These are phyloP conservation scores for Cyclopterus lumpus DNA, from an alignment of 2,797 vertebrate genomes.

Conservation along the genomic window DNA sequence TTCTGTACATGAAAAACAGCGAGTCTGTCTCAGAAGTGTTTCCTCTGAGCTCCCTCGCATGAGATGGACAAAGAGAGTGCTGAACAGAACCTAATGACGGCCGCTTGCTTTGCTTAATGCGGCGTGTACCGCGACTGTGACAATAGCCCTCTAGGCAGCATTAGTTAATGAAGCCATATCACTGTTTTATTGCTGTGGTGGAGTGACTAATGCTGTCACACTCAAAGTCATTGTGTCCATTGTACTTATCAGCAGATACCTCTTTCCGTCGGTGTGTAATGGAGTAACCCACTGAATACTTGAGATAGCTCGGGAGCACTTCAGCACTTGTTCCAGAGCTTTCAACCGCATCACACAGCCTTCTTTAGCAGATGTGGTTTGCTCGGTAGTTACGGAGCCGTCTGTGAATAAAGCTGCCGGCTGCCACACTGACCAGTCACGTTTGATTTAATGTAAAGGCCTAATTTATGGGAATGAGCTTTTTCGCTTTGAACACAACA, in stretches of 20 bases:
- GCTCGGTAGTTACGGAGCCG: background rate
- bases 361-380: background rate
- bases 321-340: background rate
- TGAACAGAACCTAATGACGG: slow-evolving; percentile 14
- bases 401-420: background rate
- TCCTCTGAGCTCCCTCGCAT: slow-evolving; percentile 23
- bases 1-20: slow-evolving; percentile 2
- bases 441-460: background rate
- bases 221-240: background rate
- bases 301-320: background rate
- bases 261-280: background rate
- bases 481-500: background rate
- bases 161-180: slow-evolving; percentile 18
- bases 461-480: background rate
- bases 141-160: slow-evolving; percentile 3
- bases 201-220: slow-evolving; percentile 1
- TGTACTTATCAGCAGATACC: background rate
- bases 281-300: slow-evolving; percentile 2
- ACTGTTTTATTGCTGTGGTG: slow-evolving; percentile 3
- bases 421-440: background rate
- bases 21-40: slow-evolving; percentile 27
- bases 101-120: slow-evolving; percentile 23
- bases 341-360: background rate
- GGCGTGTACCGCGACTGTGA: slow-evolving; percentile 2
- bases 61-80: background rate